phyloP scores from a whole-genome alignment of 2,888 invertebrate genomes.

The Coenonympha arcania region DNA sequence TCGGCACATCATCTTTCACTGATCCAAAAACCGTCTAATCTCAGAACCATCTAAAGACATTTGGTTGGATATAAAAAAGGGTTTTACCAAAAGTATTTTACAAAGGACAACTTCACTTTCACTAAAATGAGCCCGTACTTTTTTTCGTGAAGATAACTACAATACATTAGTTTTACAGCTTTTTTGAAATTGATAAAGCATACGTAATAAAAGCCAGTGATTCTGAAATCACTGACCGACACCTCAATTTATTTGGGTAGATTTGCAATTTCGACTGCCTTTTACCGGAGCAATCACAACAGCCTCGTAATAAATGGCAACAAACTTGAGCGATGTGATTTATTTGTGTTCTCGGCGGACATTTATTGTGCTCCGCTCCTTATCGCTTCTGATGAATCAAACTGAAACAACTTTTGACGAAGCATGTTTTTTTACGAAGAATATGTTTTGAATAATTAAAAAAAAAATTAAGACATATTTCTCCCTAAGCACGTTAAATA shows the following conservation, averaged over 20 bases:
- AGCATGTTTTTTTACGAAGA: background rate
- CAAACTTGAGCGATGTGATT: conserved; percentile 32
- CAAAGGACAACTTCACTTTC: background rate
- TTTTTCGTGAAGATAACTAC: too few relatives aligned
- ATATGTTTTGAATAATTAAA: background rate
- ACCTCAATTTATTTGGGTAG: background rate
- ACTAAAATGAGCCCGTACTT: too few relatives aligned
- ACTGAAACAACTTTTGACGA: conserved; percentile 8
- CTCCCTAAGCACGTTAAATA: too few relatives aligned
- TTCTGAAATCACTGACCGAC: background rate
- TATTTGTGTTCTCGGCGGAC: conserved; percentile 25
- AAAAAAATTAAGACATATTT: too few relatives aligned
- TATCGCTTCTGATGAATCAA: conserved; percentile 20
- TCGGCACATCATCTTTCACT: too few relatives aligned
- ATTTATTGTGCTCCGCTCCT: conserved; percentile 23
- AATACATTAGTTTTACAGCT: too few relatives aligned
- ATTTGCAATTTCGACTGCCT: background rate
- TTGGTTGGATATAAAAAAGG: too few relatives aligned
- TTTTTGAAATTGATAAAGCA: too few relatives aligned
- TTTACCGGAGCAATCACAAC: conserved; percentile 5
- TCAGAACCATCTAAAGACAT: too few relatives aligned
- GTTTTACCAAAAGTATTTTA: too few relatives aligned
- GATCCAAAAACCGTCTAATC: too few relatives aligned
- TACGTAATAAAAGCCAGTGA: background rate
- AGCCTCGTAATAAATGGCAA: conserved; percentile 14